A percentile compares a stretch with the other conserved stretches of the same genome.
phyloP scores from a whole-genome alignment of 2,113 vertebrate species.

The Cyanistes caeruleus region DNA sequence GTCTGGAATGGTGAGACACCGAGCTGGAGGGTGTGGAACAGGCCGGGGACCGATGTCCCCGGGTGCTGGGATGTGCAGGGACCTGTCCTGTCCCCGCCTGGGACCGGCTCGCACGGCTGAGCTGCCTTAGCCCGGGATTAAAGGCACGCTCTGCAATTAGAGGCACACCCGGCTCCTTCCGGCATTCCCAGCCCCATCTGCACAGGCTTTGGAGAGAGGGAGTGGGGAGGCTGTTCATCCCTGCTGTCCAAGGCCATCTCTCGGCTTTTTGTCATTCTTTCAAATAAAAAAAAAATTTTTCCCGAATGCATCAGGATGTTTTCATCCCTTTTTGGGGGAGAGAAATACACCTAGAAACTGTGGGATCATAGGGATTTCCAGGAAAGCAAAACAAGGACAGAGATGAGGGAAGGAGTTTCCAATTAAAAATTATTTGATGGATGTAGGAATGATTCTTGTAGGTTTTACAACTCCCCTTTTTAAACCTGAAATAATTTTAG shows the following conservation, averaged over 20 bases:
- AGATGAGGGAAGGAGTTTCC: neutral
- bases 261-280: neutral
- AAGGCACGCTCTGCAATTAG: neutral
- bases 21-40: neutral
- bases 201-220: neutral
- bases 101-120: neutral
- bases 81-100: neutral
- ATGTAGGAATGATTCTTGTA: neutral
- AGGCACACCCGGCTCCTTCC: neutral
- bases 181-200: neutral
- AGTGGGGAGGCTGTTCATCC: neutral
- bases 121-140: neutral
- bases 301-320: neutral
- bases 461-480: neutral
- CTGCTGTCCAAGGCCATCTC: neutral
- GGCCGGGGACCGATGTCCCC: fast-evolving
- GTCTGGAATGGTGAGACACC: neutral
- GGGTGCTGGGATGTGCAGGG: neutral
- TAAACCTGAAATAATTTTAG: neutral
- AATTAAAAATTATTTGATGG: neutral
- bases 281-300: neutral
- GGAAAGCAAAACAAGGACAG: neutral
- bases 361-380: neutral
- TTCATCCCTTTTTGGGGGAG: neutral
- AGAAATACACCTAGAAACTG: neutral